Base-by-base conservation (phyloP, 1,140 invertebrate species). In the Oreohelix idahoensis region DNA sequence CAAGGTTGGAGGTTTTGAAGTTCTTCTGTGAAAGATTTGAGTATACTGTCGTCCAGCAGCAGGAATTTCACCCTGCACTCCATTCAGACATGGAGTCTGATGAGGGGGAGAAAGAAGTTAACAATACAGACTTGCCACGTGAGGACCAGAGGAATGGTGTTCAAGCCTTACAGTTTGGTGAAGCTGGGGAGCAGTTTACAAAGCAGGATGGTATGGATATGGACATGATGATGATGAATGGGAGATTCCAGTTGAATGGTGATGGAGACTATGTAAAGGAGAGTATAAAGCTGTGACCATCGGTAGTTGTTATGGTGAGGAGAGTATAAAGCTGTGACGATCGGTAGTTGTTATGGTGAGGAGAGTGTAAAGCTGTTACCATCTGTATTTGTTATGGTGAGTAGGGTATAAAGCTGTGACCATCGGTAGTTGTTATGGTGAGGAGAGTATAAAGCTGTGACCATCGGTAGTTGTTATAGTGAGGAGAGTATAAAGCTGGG, bases 1-100 rank as follows among this genome's bases (percentile, higher is more conserved):
- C 77, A 1, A 79, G 51, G 36, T 66, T 79, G n/a, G 53, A 51
- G 45, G 15, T 35, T 32, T 10, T 76, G 26, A 76, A 29, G 26
- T 29, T 35, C 32, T 1, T 76, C 29, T 76, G 38, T 76, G 42
- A 49, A n/a, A 76, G 29, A 29, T 76, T n/a, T 51, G 74, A 76
- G 29, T 66, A 66, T 35, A 66, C n/a, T 8, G n/a, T 32, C 4
- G 63, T 66, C 8, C 63, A 66, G 2, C 63, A 66, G 29, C 2
- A 66, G 2, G 63, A 66, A 5, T 4, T 8, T 66, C 63, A 35
- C 8, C 29, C 8, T 10, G 23, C 63, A 1, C 1, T 32, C 5
- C 29, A 32, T 0, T 66, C 63, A 32, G 17, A 66, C 63, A 35
- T 17, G 17, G 29, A 66, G 11, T 66, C 63, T 66, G 1, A 66